phyloP scores from a whole-genome alignment of 1,140 invertebrate species.

The Bemisia tabaci region DNA sequence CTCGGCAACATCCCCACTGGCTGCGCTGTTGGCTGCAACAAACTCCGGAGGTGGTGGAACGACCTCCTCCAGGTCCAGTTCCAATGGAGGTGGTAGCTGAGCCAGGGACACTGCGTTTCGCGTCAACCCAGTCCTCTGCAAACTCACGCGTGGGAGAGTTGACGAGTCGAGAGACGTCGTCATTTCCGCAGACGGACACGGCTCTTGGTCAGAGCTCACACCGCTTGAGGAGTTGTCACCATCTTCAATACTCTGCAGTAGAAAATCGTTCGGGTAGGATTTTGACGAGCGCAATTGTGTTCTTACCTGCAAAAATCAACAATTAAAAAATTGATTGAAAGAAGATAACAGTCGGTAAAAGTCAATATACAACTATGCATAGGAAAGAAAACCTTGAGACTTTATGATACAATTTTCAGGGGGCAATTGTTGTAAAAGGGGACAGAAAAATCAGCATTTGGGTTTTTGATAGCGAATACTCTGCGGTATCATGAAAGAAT shows the following conservation, averaged over 20 bases:
- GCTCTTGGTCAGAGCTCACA: constrained; percentile 71
- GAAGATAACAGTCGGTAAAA: too few species aligned
- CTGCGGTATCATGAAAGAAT: too few species aligned
- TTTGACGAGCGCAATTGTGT: constrained; percentile 70
- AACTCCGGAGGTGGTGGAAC: constrained; percentile 69
- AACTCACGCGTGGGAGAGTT: neutral
- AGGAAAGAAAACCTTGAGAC: too few species aligned
- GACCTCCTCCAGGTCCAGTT: constrained; percentile 52
- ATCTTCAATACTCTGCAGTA: constrained; percentile 45
- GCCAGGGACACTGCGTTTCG: constrained; percentile 59
- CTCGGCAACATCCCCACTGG: constrained; percentile 22
- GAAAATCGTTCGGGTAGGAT: constrained; percentile 66
- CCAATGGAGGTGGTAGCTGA: constrained; percentile 65
- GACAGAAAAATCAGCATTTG: too few species aligned
- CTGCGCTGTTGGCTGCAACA: constrained; percentile 31
- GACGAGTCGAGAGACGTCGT: constrained; percentile 17
- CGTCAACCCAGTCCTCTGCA: constrained; percentile 29
- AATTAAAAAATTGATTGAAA: too few species aligned
- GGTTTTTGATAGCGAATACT: too few species aligned
- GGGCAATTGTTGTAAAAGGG: too few species aligned
- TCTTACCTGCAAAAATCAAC: constrained; percentile 39
- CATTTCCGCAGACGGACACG: constrained; percentile 28
- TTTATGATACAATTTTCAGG: too few species aligned
- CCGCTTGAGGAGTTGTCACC: constrained; percentile 76
- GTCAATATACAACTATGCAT: too few species aligned